phyloP scores from a whole-genome alignment of 2,113 vertebrate species.

The Takifugu flavidus region DNA sequence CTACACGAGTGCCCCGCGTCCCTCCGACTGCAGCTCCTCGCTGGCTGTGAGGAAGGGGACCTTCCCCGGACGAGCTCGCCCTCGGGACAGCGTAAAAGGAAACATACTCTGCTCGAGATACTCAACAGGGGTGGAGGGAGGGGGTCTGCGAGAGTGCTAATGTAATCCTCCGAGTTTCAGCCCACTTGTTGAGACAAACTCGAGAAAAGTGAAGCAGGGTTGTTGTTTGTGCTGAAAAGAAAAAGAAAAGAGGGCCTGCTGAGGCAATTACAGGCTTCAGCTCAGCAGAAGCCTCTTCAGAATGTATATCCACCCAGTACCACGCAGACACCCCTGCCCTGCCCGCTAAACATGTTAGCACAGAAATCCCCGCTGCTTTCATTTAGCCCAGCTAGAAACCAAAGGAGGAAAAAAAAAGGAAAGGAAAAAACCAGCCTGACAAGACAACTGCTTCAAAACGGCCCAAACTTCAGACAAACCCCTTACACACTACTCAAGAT shows the following conservation, averaged over 20 bases:
- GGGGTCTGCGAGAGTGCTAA: slow-evolving; percentile 46
- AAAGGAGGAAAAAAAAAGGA: slow-evolving; percentile 14
- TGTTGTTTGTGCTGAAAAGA: slow-evolving; percentile 45
- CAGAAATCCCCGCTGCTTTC: slow-evolving; percentile 26
- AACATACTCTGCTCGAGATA: slow-evolving; percentile 52
- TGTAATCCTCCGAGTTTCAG: slow-evolving; percentile 37
- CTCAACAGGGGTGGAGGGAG: slow-evolving; percentile 34
- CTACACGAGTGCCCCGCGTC: slow-evolving; percentile 54
- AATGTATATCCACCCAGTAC: slow-evolving; percentile 72
- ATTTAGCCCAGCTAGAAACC: slow-evolving; percentile 24
- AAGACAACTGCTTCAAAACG: slow-evolving; percentile 16
- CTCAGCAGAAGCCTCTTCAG: slow-evolving; percentile 67
- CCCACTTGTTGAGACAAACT: slow-evolving; percentile 38
- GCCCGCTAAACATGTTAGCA: slow-evolving; percentile 50
- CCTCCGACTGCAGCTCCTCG: slow-evolving; percentile 62
- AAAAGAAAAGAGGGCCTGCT: slow-evolving; percentile 54
- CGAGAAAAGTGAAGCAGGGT: slow-evolving; percentile 37
- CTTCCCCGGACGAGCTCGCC: slow-evolving; percentile 41
- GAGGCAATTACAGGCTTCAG: slow-evolving; percentile 76
- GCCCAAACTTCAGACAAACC: slow-evolving; percentile 36
- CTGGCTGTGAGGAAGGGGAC: slow-evolving; percentile 14
- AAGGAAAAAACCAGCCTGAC: slow-evolving; percentile 11
- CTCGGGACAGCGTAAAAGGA: slow-evolving; percentile 49
- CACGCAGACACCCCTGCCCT: slow-evolving; percentile 17
- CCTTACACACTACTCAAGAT: slow-evolving; percentile 1